phyloP scores from a whole-genome alignment of 2,888 invertebrate genomes.

The Nesidiocoris tenuis region DNA sequence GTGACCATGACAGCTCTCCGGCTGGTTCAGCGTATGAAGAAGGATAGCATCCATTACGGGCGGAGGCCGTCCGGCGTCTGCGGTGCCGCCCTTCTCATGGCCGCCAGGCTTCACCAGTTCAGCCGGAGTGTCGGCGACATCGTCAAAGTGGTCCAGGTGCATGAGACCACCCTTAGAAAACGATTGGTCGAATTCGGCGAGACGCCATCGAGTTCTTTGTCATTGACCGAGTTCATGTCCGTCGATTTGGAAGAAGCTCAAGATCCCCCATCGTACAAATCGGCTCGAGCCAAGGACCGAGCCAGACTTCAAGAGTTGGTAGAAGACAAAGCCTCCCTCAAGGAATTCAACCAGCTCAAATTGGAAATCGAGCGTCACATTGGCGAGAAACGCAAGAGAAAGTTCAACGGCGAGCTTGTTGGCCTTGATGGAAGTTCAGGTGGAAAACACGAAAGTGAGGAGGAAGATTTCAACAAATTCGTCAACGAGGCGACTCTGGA shows the following conservation, averaged over 20 bases:
- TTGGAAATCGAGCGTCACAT: slow-evolving; percentile 81
- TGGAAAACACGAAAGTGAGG: slow-evolving; percentile 52
- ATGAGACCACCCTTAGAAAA: slow-evolving; percentile 89
- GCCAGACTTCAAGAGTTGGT: slow-evolving; percentile 63
- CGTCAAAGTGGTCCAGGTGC: slow-evolving; percentile 91
- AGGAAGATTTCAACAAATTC: slow-evolving; percentile 57
- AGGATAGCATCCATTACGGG: slow-evolving; percentile 95
- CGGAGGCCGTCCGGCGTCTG: slow-evolving; percentile 95
- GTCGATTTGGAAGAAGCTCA: slow-evolving; percentile 95
- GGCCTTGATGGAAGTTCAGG: neutral
- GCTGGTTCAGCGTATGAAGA: slow-evolving; percentile 94
- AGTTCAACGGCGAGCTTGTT: slow-evolving; percentile 4
- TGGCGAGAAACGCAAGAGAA: slow-evolving; percentile 63
- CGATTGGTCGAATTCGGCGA: slow-evolving; percentile 92
- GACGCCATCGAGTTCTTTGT: slow-evolving; percentile 91
- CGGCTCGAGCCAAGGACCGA: slow-evolving; percentile 83
- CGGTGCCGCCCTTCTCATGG: slow-evolving; percentile 94
- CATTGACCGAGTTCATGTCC: slow-evolving; percentile 94
- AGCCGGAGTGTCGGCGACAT: slow-evolving; percentile 82
- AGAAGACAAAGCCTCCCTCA: slow-evolving; percentile 58
- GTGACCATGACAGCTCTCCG: slow-evolving; percentile 93
- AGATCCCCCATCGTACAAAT: slow-evolving; percentile 93
- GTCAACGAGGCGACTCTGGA: slow-evolving; percentile 57
- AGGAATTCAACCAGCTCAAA: slow-evolving; percentile 73
- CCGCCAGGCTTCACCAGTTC: slow-evolving; percentile 89